phyloP scores from a whole-genome alignment of 2,113 vertebrate species.

The Aegithalos caudatus region DNA sequence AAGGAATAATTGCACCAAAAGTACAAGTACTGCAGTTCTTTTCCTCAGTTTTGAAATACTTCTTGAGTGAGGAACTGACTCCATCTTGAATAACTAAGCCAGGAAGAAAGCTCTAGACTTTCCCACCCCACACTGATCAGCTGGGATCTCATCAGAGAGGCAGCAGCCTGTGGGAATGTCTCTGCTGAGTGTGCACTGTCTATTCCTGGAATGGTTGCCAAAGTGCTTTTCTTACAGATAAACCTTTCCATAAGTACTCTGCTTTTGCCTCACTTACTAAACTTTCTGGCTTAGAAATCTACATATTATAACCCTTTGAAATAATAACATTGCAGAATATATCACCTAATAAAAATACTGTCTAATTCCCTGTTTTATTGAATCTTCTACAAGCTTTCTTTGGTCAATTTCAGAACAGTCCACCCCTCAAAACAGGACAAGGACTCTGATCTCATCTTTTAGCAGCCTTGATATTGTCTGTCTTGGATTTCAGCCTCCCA shows the following conservation, averaged over 20 bases:
- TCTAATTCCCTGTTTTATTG: fast-evolving
- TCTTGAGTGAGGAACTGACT: not conserved
- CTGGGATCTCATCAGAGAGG: not conserved
- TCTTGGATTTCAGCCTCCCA: not conserved
- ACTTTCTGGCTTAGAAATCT: not conserved
- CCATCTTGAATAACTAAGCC: not conserved
- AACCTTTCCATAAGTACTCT: not conserved
- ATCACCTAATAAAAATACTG: not conserved
- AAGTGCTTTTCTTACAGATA: not conserved
- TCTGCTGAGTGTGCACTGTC: not conserved
- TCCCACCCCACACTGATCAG: not conserved
- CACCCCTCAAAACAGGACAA: not conserved
- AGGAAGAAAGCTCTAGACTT: not conserved
- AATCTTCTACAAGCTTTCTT: not conserved
- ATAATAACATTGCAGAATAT: not conserved
- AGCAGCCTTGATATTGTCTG: not conserved
- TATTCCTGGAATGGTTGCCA: not conserved
- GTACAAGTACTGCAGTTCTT: not conserved
- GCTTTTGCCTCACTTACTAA: not conserved
- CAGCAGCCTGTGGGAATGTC: not conserved
- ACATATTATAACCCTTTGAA: not conserved
- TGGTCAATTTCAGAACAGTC: not conserved
- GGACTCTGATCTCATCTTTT: not conserved
- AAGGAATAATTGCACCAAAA: not conserved
- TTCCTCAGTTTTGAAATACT: not conserved